These are phyloP conservation scores for Creontiades dilutus DNA, from an alignment of 2,888 invertebrate species.

Conservation along the genomic window DNA sequence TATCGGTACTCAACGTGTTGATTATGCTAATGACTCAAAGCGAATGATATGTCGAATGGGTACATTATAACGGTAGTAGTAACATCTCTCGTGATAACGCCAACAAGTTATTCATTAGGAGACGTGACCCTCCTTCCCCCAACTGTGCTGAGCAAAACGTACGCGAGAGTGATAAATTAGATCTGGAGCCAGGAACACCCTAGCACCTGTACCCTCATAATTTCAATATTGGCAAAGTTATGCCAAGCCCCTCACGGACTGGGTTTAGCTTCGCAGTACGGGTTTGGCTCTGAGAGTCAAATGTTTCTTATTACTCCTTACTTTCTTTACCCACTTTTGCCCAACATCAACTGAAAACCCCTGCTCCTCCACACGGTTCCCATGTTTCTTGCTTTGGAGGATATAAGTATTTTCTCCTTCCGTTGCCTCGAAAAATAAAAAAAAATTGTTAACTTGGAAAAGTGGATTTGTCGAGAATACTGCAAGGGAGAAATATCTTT, in stretches of 20 bases:
- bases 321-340: conserved; percentile 24
- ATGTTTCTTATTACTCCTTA: conserved; percentile 65
- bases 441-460: no score
- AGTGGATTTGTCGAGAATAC: no score
- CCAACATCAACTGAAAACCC: neutral
- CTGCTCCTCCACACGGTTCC: neutral
- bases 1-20: no score
- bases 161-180: conserved; percentile 48
- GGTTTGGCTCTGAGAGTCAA: conserved; percentile 48
- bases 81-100: no score
- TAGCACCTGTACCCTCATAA: conserved; percentile 67
- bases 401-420: neutral
- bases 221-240: conserved; percentile 71
- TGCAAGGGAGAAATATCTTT: no score
- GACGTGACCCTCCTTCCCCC: neutral
- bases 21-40: no score
- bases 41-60: no score
- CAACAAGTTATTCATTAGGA: neutral
- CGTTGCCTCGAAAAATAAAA: no score
- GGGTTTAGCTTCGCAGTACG: neutral
- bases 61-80: no score
- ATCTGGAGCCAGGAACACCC: conserved; percentile 29
- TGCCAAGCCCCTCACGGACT: conserved; percentile 23
- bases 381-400: neutral
- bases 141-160: neutral